Evolutionary conservation across 2,797 vertebrate species (phyloP).

Genomic region (Gallirallus australis): DNA sequence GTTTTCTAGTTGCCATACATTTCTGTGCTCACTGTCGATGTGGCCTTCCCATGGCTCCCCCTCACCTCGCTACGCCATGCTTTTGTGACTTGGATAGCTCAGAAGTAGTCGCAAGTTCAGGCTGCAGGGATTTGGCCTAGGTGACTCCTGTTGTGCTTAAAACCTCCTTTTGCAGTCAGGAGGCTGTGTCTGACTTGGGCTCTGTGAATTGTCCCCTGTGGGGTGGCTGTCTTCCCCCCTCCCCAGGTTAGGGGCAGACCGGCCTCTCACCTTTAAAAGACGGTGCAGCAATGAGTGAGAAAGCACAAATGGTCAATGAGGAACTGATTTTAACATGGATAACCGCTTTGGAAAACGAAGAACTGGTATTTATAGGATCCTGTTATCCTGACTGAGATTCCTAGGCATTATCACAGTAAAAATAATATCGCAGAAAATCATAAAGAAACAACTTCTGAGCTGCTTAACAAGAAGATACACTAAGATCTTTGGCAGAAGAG

Average conservation of each 20-base stretch:
- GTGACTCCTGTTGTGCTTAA: too few species aligned
- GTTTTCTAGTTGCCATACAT: background rate
- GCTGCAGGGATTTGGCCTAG: background rate
- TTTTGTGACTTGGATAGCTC: background rate
- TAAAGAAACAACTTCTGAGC: background rate
- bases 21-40: background rate
- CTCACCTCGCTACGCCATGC: background rate
- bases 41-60: background rate
- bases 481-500: background rate
- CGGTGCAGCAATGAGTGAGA: background rate
- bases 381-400: background rate
- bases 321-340: background rate
- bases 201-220: background rate
- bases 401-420: background rate
- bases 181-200: background rate
- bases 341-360: background rate
- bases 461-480: background rate
- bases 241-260: background rate
- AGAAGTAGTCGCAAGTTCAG: background rate
- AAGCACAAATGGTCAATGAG: background rate
- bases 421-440: background rate
- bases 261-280: background rate
- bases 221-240: background rate
- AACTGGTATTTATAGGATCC: background rate
- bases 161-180: too few species aligned